These are phyloP conservation scores for Pristionchus exspectatus DNA, from an alignment of 2,888 invertebrate species.

Conservation along the genomic window DNA sequence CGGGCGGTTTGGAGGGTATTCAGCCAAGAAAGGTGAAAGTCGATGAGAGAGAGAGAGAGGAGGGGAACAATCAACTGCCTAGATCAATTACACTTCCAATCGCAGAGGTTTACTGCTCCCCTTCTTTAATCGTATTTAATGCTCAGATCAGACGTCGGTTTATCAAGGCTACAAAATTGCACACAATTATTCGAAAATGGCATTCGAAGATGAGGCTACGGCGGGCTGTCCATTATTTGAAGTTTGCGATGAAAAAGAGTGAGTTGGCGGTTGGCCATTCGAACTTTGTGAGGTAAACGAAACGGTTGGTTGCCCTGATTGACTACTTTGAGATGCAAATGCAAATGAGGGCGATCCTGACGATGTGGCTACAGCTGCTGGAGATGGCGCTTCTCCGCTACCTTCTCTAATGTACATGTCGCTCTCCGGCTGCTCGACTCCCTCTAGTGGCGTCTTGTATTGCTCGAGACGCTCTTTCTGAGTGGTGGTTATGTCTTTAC, in stretches of 20 bases:
- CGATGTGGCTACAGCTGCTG: neutral
- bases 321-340: neutral
- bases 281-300: neutral
- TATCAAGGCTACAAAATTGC: neutral
- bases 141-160: neutral
- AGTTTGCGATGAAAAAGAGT: neutral
- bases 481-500: slow-evolving; percentile 18
- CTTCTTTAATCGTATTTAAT: neutral
- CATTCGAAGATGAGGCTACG: neutral
- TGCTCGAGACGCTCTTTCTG: slow-evolving; percentile 44
- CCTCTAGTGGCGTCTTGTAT: slow-evolving; percentile 9
- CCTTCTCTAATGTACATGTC: slow-evolving; percentile 49
- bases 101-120: neutral
- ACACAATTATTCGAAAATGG: slow-evolving; percentile 28
- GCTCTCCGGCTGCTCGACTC: neutral
- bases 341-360: slow-evolving; percentile 13
- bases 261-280: neutral
- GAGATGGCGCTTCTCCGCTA: neutral
- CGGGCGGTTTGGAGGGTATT: slow-evolving; percentile 13
- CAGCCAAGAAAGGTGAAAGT: slow-evolving; percentile 30
- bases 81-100: slow-evolving; percentile 36
- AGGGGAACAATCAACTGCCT: slow-evolving; percentile 20
- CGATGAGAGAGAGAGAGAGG: slow-evolving; percentile 42
- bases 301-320: neutral
- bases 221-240: neutral